Evolutionary conservation across 2,797 vertebrate species (phyloP).

Genomic region (Propithecus deckenii): DNA sequence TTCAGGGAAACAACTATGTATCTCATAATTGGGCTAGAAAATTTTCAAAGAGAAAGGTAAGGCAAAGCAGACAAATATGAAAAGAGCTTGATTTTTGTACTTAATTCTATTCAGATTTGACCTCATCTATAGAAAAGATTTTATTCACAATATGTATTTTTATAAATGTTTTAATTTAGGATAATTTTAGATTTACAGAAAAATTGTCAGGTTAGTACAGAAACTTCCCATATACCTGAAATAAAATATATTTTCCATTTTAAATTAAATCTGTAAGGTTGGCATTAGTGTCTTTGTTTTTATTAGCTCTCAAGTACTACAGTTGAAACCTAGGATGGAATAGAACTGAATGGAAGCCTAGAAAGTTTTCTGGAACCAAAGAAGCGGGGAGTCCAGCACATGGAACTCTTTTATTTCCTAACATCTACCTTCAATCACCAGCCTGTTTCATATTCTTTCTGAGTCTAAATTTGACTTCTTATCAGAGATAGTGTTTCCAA

Average conservation of each 20-base stretch:
- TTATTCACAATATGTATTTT: background rate
- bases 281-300: background rate
- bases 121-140: background rate
- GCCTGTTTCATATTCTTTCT: background rate
- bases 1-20: constrained; percentile 96
- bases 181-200: background rate
- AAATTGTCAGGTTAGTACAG: background rate
- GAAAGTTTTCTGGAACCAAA: background rate
- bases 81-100: background rate
- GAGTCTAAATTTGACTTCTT: background rate
- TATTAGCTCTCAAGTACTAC: background rate
- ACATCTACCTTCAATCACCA: background rate
- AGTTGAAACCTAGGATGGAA: background rate
- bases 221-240: background rate
- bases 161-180: constrained; percentile 11
- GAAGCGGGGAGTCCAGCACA: background rate
- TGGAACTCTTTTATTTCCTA: background rate
- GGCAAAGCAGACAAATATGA: constrained; percentile 5
- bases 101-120: background rate
- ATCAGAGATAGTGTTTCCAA: background rate
- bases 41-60: constrained; percentile 96
- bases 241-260: constrained; percentile 5
- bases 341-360: background rate
- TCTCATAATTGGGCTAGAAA: constrained; percentile 95
- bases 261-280: background rate